Base-by-base conservation (phyloP, 2,888 invertebrate genomes). In the Leucophenga maculata region DNA sequence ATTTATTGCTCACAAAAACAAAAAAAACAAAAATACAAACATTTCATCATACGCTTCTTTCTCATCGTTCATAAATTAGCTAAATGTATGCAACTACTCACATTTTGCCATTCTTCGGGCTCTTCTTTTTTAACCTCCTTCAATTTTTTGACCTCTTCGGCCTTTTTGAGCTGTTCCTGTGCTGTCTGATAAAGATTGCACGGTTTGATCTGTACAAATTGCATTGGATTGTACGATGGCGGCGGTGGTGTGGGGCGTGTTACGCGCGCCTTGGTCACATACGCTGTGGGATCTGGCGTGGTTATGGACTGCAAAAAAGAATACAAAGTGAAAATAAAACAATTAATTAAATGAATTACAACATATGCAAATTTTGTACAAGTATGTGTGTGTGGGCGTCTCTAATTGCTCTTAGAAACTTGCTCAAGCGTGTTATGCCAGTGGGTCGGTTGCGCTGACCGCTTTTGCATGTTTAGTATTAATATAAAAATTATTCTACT, bases 71-170 rank as follows among this genome's bases (percentile, higher is more conserved):
- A 26, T 26, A 26, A 26, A 26, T 26, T 26, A 26, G 26, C 4
- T 26, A 26, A 26, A 26, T 26, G 4, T 3, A 26, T 26, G 2
- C 26, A 78, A 89, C 93, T 92, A 89, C 93, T 92, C 89, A 96
- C 96, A 91, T 94, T 94, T 90, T 96, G 96, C 96, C 96, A 96
- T 86, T 96, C 96, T 89, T 96, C 96, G 75, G 94, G 94, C 80
- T 95, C 93, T 87, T 95, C 95, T 80, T 94, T 92, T 71, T 93
- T 91, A 73, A 94, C 93, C 82, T 94, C 94, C 85, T 94, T 94
- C 67, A 93, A 92, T 82, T 94, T 93, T 88, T 95, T 95, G 69
- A 95, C 94, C 87, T 95, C 94, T 88, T 96, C 95, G 62, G 94
- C 94, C 82, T 94, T 92, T 80, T 95, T 93, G 72, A 96, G 90